A percentile compares a stretch with the other conserved stretches of the same genome.
Conservation (phyloP, 2,888 invertebrate species). For the Cephalotes varians region DNA sequence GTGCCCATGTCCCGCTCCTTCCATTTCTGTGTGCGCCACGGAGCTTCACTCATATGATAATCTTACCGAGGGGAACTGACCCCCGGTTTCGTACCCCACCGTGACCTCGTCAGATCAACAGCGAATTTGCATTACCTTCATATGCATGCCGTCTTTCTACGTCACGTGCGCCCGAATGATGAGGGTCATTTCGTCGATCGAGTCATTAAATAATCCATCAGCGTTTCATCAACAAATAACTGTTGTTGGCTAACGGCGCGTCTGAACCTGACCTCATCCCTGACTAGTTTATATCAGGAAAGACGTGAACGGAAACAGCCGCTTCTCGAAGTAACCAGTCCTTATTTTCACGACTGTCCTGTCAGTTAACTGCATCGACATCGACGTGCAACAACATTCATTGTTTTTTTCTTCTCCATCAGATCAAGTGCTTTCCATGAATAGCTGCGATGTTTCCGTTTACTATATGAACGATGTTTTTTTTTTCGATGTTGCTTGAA, state of each 20-base stretch:
- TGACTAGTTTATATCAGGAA: constrained; percentile 1
- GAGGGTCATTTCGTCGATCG: constrained; percentile 34
- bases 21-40: constrained; percentile 68
- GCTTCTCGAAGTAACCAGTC: not conserved
- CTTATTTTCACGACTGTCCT: constrained; percentile 27
- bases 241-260: constrained; percentile 4
- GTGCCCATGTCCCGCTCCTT: constrained; percentile 75
- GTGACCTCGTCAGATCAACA: constrained; percentile 22
- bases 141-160: constrained; percentile 8
- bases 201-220: constrained; percentile 58
- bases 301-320: not conserved
- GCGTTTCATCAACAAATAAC: constrained; percentile 58
- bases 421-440: not conserved
- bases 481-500: not conserved
- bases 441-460: not conserved
- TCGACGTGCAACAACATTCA: not conserved
- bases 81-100: constrained; percentile 9
- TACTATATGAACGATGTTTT: not conserved
- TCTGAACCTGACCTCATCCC: constrained; percentile 43
- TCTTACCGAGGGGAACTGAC: not conserved
- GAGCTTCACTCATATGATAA: not conserved
- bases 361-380: constrained; percentile 30
- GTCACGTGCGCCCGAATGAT: constrained; percentile 13
- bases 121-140: constrained; percentile 2
- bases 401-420: not conserved